Percentiles rank a stretch among this genome's conserved stretches.
These are phyloP conservation scores for Lordiphosa andalusiaca DNA, from an alignment of 2,888 invertebrate genomes.

Conservation along the genomic window DNA sequence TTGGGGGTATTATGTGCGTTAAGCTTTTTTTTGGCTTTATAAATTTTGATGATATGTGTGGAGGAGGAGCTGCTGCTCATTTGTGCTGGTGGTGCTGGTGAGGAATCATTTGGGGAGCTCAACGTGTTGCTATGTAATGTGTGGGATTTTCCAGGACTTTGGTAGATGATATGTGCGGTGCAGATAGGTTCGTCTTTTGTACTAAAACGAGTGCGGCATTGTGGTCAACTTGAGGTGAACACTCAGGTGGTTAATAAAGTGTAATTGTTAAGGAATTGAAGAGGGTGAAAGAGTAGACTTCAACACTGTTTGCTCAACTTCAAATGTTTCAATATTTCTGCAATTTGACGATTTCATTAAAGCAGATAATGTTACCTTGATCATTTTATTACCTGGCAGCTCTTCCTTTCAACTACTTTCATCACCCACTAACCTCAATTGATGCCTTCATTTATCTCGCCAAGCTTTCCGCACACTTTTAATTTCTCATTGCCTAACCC, in stretches of 20 bases:
- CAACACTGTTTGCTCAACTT: too few relatives aligned
- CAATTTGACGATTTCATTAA: too few relatives aligned
- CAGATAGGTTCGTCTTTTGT: not conserved
- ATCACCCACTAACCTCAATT: constrained; percentile 1
- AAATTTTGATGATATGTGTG: constrained; percentile 55
- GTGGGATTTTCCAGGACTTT: constrained; percentile 32
- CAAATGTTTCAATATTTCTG: too few relatives aligned
- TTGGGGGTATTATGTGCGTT: constrained; percentile 38
- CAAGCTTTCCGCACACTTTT: constrained; percentile 19
- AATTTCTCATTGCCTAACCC: constrained; percentile 36
- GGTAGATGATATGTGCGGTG: constrained; percentile 4
- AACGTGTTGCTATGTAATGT: constrained; percentile 41
- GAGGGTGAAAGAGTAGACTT: too few relatives aligned
- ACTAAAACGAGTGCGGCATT: too few relatives aligned
- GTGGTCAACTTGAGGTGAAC: too few relatives aligned
- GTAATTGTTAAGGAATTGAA: too few relatives aligned
- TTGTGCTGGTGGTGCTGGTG: constrained; percentile 21
- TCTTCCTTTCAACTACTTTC: constrained; percentile 1
- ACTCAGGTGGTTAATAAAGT: too few relatives aligned
- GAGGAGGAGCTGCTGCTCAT: constrained; percentile 32
- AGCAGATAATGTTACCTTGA: too few relatives aligned
- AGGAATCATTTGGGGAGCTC: constrained; percentile 12
- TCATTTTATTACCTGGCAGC: too few relatives aligned
- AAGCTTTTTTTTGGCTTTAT: constrained; percentile 51
- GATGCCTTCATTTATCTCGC: too few relatives aligned